A percentile compares a stretch with the other conserved stretches of the same genome.
phyloP scores from a whole-genome alignment of 2,888 invertebrate genomes.

The Sepiola atlantica region DNA sequence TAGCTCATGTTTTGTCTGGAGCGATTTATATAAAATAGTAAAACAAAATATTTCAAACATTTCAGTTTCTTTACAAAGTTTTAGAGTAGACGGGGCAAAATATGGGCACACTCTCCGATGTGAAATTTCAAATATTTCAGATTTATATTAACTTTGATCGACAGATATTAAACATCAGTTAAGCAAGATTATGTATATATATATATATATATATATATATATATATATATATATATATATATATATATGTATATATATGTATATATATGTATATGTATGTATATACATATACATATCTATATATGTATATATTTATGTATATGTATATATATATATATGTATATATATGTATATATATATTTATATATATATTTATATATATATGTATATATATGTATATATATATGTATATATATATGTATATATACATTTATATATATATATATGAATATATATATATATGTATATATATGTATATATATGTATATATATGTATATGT shows the following conservation, averaged over 20 bases:
- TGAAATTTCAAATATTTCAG: no score
- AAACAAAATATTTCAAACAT: no score
- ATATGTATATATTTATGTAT: neutral
- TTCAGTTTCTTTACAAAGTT: no score
- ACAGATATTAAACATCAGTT: no score
- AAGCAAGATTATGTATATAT: neutral
- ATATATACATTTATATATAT: neutral
- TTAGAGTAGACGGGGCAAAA: neutral
- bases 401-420: neutral
- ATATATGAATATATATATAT: neutral
- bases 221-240: neutral
- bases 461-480: neutral
- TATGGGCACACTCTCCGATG: neutral
- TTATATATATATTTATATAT: slow-evolving; percentile 1
- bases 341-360: neutral
- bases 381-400: neutral
- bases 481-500: neutral
- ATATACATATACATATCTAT: neutral
- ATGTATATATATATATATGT: neutral
- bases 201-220: neutral
- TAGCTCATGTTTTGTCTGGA: no score
- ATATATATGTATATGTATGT: neutral
- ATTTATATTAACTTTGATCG: no score
- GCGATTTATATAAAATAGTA: no score
- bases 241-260: neutral